phyloP scores from a whole-genome alignment of 2,113 vertebrate species.

The Uria aalge region DNA sequence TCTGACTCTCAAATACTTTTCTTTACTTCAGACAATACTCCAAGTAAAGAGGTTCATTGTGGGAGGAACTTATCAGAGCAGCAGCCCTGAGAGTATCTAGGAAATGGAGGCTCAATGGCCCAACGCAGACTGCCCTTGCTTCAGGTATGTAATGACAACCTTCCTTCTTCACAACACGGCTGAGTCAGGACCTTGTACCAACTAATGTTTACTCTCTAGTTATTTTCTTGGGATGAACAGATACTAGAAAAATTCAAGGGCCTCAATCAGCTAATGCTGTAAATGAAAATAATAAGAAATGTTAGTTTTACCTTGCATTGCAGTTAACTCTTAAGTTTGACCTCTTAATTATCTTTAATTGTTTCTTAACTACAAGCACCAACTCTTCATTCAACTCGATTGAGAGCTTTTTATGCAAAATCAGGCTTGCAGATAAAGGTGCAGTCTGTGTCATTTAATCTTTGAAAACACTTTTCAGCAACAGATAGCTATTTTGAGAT shows the following conservation, averaged over 20 bases:
- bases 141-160: not conserved
- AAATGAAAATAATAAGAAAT: not conserved
- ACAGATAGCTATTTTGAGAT: not conserved
- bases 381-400: not conserved
- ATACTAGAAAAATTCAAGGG: not conserved
- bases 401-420: not conserved
- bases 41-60: not conserved
- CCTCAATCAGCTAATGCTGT: not conserved
- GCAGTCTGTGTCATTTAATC: not conserved
- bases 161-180: not conserved
- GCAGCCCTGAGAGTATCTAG: not conserved
- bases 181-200: not conserved
- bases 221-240: not conserved
- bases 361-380: not conserved
- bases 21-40: not conserved
- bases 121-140: fast-evolving
- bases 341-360: no score
- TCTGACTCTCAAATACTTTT: not conserved
- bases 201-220: not conserved
- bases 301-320: not conserved
- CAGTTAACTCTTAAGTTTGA: no score
- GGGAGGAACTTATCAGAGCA: not conserved
- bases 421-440: not conserved
- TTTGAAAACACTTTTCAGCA: not conserved
- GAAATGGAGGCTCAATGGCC: not conserved